phyloP scores from a whole-genome alignment of 2,888 invertebrate species.

The Cyrtodaria siliqua region DNA sequence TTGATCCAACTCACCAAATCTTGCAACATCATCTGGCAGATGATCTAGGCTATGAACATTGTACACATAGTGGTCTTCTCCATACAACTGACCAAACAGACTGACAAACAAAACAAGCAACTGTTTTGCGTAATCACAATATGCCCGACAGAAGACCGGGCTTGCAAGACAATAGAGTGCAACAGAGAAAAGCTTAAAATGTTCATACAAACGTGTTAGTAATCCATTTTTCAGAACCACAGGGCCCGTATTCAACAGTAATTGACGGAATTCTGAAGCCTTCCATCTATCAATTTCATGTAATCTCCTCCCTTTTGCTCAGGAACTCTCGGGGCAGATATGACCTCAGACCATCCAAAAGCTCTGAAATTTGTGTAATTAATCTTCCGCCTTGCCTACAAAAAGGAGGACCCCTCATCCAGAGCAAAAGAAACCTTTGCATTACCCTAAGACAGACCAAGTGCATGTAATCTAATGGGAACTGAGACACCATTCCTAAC shows the following conservation, averaged over 20 bases:
- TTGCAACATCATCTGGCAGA: slow-evolving; percentile 79
- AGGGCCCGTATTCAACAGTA: slow-evolving; percentile 73
- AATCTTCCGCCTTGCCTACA: slow-evolving; percentile 37
- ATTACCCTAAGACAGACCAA: slow-evolving; percentile 77
- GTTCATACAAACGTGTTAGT: not conserved
- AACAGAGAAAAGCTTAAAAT: slow-evolving; percentile 47
- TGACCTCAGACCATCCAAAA: slow-evolving; percentile 13
- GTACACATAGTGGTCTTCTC: slow-evolving; percentile 75
- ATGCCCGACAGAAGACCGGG: slow-evolving; percentile 50
- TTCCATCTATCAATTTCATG: slow-evolving; percentile 72
- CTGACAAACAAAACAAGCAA: slow-evolving; percentile 70
- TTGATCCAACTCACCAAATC: slow-evolving; percentile 76
- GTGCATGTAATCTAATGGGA: slow-evolving; percentile 81
- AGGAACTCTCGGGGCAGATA: slow-evolving; percentile 69
- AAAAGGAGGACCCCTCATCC: slow-evolving; percentile 67
- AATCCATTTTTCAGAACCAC: slow-evolving; percentile 64
- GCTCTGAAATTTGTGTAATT: slow-evolving; percentile 15
- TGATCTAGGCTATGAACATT: slow-evolving; percentile 84
- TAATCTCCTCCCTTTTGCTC: slow-evolving; percentile 69
- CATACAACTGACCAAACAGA: slow-evolving; percentile 76
- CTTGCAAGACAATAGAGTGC: slow-evolving; percentile 65
- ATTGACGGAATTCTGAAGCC: slow-evolving; percentile 74
- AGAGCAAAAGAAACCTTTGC: slow-evolving; percentile 72
- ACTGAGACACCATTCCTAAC: slow-evolving; percentile 70
- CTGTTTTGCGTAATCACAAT: slow-evolving; percentile 65